Evolutionary conservation across 64 coral and sea anemone genomes (phyloP).

Genomic region (Montipora foliosa): DNA sequence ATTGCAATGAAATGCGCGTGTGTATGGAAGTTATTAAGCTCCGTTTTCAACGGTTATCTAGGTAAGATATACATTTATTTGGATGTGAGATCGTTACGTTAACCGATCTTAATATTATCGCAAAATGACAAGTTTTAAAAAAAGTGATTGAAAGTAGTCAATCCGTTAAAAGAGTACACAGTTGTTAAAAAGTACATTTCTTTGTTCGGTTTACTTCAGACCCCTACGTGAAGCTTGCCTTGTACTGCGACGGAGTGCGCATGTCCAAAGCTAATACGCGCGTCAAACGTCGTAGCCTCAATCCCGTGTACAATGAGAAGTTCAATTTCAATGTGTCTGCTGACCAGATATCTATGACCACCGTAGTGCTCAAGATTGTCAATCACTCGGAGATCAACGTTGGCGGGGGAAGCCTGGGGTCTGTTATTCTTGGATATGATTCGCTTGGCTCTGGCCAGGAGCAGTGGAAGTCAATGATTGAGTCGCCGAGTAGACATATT

Average conservation of each 20-base stretch:
- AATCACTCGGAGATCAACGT: conserved; percentile 78
- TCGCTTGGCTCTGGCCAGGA: conserved; percentile 89
- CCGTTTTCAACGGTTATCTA: no score
- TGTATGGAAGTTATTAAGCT: no score
- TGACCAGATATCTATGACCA: conserved; percentile 96
- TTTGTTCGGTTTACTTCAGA: conserved; percentile 50
- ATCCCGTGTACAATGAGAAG: conserved; percentile 97
- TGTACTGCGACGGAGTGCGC: conserved; percentile 90
- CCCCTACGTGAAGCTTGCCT: conserved; percentile 88
- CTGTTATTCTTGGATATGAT: conserved; percentile 85
- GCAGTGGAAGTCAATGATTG: conserved; percentile 95
- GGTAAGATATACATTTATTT: no score
- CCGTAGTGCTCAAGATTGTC: conserved; percentile 86
- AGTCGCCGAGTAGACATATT: conserved; percentile 90
- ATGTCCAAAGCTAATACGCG: conserved; percentile 87
- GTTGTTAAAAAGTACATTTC: not conserved
- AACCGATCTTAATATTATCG: no score
- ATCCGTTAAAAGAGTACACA: not conserved
- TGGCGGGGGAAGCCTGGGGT: conserved; percentile 71
- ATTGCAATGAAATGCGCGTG: no score
- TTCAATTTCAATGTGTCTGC: conserved; percentile 96
- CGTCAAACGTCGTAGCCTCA: conserved; percentile 86
- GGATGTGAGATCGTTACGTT: no score
- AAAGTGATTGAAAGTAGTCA: not conserved
- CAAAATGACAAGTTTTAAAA: not conserved